Evolutionary conservation across 1,140 invertebrate species (phyloP).

Genomic region (Nixonia krombeini): DNA sequence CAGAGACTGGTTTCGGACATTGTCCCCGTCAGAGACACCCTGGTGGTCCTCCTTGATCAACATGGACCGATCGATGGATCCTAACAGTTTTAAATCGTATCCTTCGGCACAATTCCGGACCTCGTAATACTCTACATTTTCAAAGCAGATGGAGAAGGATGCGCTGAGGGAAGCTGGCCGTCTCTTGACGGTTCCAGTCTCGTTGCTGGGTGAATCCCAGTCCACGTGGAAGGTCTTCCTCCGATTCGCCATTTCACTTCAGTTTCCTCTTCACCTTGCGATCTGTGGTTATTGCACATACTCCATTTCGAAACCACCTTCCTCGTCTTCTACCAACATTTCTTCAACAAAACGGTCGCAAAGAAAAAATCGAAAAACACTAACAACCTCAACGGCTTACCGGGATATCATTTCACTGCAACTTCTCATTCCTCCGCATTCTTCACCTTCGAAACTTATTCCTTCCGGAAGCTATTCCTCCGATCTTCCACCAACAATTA

Average conservation of each 20-base stretch:
- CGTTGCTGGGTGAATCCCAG: conserved; percentile 79
- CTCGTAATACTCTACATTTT: conserved; percentile 53
- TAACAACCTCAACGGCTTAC: background rate
- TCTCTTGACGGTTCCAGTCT: conserved; percentile 77
- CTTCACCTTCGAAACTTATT: too few relatives aligned
- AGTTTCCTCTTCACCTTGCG: too few relatives aligned
- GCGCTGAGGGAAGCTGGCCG: conserved; percentile 70
- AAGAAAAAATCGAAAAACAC: background rate
- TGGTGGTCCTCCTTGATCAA: background rate
- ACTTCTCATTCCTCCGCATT: background rate
- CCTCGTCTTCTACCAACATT: too few relatives aligned
- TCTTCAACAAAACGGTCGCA: too few relatives aligned
- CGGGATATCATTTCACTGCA: background rate
- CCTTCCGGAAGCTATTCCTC: too few relatives aligned
- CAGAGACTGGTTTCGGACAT: background rate
- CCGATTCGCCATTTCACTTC: conserved; percentile 15
- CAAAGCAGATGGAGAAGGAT: conserved; percentile 20
- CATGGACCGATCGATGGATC: conserved; percentile 19
- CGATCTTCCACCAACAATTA: too few relatives aligned
- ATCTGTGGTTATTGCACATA: too few relatives aligned
- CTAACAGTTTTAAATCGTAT: conserved; percentile 36
- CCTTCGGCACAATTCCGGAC: conserved; percentile 33
- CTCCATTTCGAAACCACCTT: too few relatives aligned
- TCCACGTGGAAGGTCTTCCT: conserved; percentile 70
- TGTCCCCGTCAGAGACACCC: background rate